Evolutionary conservation across 2,888 invertebrate species (phyloP), one percentile per base, ranked within the genome.

Genomic region (Athetis lepigone): DNA sequence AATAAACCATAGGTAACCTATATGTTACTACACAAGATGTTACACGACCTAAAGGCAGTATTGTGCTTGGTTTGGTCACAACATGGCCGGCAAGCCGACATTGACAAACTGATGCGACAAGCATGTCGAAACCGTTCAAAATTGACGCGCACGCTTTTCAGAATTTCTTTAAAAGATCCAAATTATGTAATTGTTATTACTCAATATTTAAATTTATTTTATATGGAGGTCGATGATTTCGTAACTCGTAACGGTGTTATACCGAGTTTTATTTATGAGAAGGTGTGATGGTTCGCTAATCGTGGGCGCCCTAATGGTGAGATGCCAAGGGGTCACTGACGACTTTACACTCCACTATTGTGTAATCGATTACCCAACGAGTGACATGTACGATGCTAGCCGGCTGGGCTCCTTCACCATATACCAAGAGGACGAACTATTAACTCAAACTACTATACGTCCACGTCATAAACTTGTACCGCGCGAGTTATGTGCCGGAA

Each of bases 281-380:
- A 60, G 45, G 39, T 69, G 42, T 63, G 61, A 67, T 63, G 67
- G 69, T 74, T 60, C 58, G 70, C 65, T 77, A 81, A 77, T 70
- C 60, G 83, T 81, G 79, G 79, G 84, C 78, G 84, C 74, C 70
- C 39, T 79, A 77, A 80, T 79, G 64, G 70, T 59, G 78, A 79
- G 79, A 77, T 84, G 83, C 81, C 80, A 72, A 78, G 80, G 84
- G 86, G 89, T 88, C 88, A 88, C 42, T 70, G 78, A 77, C 79
- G 76, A 71, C 72, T 75, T 79, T 79, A 73, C 80, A 77, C 80
- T 77, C 66, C 61, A 54, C 57, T 60, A 66, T 86, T 86, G 79
- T 80, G 85, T 73, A 87, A 88, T 79, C 55, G 56, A 78, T 83
- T 82, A 78, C 81, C 61, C 78, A 84, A 81, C 81, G 79, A 72